phyloP scores from a whole-genome alignment of 2,113 vertebrate species.

The Pachyramphus minor region DNA sequence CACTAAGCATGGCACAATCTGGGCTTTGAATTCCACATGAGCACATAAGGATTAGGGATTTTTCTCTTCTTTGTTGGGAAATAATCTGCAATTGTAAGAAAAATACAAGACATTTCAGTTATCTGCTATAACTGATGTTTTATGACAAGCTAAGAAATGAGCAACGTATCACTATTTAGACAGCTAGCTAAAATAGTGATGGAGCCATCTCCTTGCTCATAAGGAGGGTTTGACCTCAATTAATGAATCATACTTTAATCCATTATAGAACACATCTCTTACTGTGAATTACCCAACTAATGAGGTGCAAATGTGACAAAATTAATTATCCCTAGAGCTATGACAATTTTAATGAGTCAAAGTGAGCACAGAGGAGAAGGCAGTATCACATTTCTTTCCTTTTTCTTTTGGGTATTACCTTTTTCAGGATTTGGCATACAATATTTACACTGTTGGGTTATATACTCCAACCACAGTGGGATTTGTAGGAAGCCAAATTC shows the following conservation, averaged over 20 bases:
- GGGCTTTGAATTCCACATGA: background rate
- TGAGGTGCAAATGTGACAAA: conserved; percentile 33
- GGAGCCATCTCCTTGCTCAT: background rate
- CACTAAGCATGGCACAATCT: background rate
- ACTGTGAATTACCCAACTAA: conserved; percentile 31
- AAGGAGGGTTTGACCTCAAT: background rate
- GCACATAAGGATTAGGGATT: background rate
- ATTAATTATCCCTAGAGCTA: conserved; percentile 22
- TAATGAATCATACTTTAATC: conserved; percentile 18
- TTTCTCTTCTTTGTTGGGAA: background rate
- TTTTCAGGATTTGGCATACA: background rate
- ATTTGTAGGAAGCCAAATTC: background rate
- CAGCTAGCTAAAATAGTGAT: background rate
- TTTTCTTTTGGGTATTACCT: background rate
- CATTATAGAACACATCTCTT: background rate
- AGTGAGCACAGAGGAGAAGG: background rate
- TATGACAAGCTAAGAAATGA: background rate
- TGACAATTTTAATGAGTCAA: background rate
- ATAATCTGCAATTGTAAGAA: background rate
- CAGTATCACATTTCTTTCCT: background rate
- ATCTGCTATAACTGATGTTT: background rate
- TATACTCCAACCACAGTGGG: background rate
- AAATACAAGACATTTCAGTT: background rate
- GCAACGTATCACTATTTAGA: background rate
- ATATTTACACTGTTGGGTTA: background rate